Percentiles rank a stretch among this genome's conserved stretches.
These are phyloP conservation scores for Leucoptera coffeella DNA, from an alignment of 2,888 invertebrate species.

Conservation along the genomic window DNA sequence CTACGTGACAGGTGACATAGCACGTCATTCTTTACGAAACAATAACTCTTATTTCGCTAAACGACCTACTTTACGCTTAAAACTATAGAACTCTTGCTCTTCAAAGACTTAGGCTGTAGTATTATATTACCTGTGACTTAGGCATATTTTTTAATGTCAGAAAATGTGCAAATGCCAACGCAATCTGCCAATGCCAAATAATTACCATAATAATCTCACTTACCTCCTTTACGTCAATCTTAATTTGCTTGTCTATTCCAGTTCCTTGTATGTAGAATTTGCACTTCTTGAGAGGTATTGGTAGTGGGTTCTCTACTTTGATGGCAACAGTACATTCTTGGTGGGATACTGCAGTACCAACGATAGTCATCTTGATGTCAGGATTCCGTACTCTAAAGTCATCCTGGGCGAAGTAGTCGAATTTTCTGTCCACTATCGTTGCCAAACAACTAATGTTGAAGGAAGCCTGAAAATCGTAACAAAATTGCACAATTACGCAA, in stretches of 20 bases:
- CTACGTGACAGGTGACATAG: too few species aligned
- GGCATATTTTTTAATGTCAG: too few species aligned
- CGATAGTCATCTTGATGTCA: constrained; percentile 71
- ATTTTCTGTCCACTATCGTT: constrained; percentile 72
- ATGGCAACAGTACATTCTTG: constrained; percentile 56
- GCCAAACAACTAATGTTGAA: constrained; percentile 81
- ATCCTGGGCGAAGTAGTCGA: constrained; percentile 84
- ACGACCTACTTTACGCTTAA: too few species aligned
- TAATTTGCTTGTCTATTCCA: constrained; percentile 68
- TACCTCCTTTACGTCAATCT: constrained; percentile 62
- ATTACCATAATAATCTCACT: too few species aligned
- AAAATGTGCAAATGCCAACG: too few species aligned
- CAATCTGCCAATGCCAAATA: too few species aligned
- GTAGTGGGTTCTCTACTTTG: constrained; percentile 74
- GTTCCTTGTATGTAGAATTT: constrained; percentile 78
- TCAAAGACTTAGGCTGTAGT: too few species aligned
- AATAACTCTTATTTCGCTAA: too few species aligned
- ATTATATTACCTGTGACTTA: too few species aligned
- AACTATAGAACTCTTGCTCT: too few species aligned
- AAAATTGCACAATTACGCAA: too few species aligned
- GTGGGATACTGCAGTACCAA: constrained; percentile 44
- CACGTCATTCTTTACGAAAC: too few species aligned
- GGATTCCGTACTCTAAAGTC: constrained; percentile 87
- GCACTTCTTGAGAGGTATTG: constrained; percentile 68
- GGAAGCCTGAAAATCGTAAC: constrained; percentile 52